These are phyloP conservation scores for Porites divaricata DNA, from an alignment of 92 coral and sea anemone genomes.

Conservation along the genomic window DNA sequence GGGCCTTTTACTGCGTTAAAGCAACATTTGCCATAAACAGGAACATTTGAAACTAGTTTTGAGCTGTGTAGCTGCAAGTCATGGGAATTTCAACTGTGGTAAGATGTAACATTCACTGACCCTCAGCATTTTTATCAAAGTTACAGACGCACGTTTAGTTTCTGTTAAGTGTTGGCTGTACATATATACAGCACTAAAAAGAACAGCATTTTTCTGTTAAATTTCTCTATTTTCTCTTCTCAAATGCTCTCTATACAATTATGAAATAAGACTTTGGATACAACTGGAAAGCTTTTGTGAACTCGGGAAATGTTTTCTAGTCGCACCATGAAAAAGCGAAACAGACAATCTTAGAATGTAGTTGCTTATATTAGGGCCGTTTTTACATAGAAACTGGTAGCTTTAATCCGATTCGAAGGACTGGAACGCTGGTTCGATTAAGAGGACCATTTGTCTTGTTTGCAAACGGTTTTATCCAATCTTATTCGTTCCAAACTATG, in stretches of 20 bases:
- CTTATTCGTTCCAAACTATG: no score
- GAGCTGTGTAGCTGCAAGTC: not conserved
- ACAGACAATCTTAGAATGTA: not conserved
- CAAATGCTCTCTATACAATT: not conserved
- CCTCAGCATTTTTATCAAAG: constrained; percentile 14
- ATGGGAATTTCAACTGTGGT: not conserved
- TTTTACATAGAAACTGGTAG: no score
- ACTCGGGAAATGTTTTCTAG: not conserved
- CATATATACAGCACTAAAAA: not conserved
- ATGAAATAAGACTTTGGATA: not conserved
- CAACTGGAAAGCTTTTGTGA: no score
- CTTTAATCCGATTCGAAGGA: no score
- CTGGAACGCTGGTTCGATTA: no score
- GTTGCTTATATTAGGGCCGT: no score
- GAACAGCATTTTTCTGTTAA: not conserved
- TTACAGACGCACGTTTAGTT: not conserved
- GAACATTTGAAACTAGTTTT: not conserved
- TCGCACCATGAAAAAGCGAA: not conserved
- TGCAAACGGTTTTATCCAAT: no score
- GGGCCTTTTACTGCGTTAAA: not conserved
- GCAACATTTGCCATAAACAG: not conserved
- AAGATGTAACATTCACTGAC: not conserved
- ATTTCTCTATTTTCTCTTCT: not conserved
- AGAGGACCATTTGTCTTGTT: no score
- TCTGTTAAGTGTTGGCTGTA: not conserved